Percentiles rank a stretch among this genome's conserved stretches.
Evolutionary conservation across 2,888 invertebrate species (phyloP).

Genomic region (Nomada flava): DNA sequence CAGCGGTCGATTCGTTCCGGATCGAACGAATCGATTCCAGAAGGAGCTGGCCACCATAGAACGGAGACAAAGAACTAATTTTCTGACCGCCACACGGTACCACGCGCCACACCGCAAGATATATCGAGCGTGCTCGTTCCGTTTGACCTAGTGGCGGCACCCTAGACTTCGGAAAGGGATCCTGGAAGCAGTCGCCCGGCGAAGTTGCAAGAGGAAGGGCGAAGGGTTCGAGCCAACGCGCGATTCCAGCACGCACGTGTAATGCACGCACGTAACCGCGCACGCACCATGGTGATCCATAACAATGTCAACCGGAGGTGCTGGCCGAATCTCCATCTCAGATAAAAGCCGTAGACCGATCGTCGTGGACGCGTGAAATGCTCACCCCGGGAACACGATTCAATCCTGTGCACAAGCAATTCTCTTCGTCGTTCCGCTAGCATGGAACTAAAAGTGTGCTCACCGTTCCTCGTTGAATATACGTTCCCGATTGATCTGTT

Average conservation of each 20-base stretch:
- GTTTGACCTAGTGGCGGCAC: constrained; percentile 69
- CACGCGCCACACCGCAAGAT: constrained; percentile 20
- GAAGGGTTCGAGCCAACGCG: constrained; percentile 21
- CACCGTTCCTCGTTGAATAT: constrained; percentile 9
- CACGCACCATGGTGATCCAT: constrained; percentile 80
- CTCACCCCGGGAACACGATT: constrained; percentile 4
- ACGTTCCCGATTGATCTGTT: not conserved
- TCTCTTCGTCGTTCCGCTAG: not conserved
- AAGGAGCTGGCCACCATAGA: not conserved
- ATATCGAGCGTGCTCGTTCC: constrained; percentile 64
- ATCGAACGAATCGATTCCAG: constrained; percentile 18
- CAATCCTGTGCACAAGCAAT: not conserved
- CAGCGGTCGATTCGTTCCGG: constrained; percentile 45
- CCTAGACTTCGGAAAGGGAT: constrained; percentile 45
- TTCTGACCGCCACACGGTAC: constrained; percentile 10
- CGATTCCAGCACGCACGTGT: constrained; percentile 46
- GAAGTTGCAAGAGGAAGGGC: constrained; percentile 51
- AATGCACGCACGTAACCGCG: constrained; percentile 55
- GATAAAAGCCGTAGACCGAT: constrained; percentile 59
- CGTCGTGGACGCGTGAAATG: constrained; percentile 21
- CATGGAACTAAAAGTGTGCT: not conserved
- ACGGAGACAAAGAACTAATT: constrained; percentile 48
- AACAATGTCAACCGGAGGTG: constrained; percentile 77
- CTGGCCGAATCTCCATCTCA: constrained; percentile 72
- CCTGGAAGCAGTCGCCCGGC: constrained; percentile 41